Base-by-base conservation (phyloP, 2,113 vertebrate species). In the Donacobius atricapilla region DNA sequence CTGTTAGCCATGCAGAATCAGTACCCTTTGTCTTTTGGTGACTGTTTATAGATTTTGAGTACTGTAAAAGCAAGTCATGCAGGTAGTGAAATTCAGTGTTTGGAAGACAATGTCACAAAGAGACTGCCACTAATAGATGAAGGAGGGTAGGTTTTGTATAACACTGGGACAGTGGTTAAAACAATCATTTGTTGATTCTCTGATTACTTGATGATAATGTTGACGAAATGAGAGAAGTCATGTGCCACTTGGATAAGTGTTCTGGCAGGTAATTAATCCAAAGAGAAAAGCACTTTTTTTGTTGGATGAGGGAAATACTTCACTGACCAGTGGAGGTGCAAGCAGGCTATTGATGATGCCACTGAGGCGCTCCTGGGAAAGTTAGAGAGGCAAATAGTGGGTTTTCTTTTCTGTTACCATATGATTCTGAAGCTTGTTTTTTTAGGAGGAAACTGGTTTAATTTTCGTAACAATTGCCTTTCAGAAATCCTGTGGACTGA, bases 251-350 rank as follows among this genome's bases (percentile, higher is more conserved):
- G 42, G 37, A 50, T 50, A 33, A 16, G 6, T 60, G 27, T 58
- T 45, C 24, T 73, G 48, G 11, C 14, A 65, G 16, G 35, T 39
- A 65, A n/a, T 73, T 61, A 40, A 47, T 8, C 11, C 25, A 47
- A 54, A 63, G 5, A 0, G 31, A 89, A 58, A 40, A 4, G 0
- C 1, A 10, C 2, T 58, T 87, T 83, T 83, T 3, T 13, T 54
- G 6, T 75, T 10, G 21, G 28, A 24, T 25, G 27, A 40, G 10
- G 7, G 4, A 73, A 79, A 44, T 44, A 39, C 2, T 87, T 68
- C 48, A 28, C 25, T 71, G 42, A 40, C 6, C 11, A 31, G 6
- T 53, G n/a, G 5, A 40, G 5, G 11, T 53, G 6, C 9, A 91
- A 79, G 15, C 12, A 75, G 25, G 18, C 14, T 54, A 13, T 18